Evolutionary conservation across 2,113 vertebrate genomes (phyloP), one percentile per base, ranked within the genome.

Genomic region (Spea multiplicata): DNA sequence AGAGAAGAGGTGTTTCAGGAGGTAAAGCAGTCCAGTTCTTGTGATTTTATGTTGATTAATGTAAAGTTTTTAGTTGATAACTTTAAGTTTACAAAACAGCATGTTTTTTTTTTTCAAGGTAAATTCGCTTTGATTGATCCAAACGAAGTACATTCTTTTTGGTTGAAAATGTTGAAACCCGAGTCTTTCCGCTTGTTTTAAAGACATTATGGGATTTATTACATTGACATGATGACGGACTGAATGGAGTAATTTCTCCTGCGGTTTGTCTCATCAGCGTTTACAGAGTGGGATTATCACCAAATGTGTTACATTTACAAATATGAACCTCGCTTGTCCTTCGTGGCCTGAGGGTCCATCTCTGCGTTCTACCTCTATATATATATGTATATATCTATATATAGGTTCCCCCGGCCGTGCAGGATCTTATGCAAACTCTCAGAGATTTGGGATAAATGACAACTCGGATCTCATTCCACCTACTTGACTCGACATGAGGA

Each of bases 401-500:
- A 30, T 30, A 30, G 30, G 47, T 52, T 14, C 55, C 53, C 46
- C 44, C 61, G 66, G 75, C 66, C 48, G n/a, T n/a, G 45, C 30
- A 44, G 50, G 75, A 76, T 59, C 8, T 57, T 76, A 75, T 66
- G 74, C 49, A 57, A 57, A 17, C 46, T 14, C 16, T 77, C 17
- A 16, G 53, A 68, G 48, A 59, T 61, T 2, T 17, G 45, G 55
- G 75, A 77, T 70, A 69, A 70, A 13, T 77, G 66, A 77, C 75
- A 77, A 44, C 12, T 61, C 3, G 4, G 3, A 70, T 68, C 49
- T 45, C 66, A 77, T 70, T 70, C 75, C 75, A 70, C 17, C 12
- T 57, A 50, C 75, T 53, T 70, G 75, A 77, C 45, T 4, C 44
- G 75, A 77, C 75, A 77, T 5, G 75, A 77, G 30, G 66, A 61